These are phyloP conservation scores for Glaucomys volans DNA, from an alignment of 2,113 vertebrate genomes.

Conservation along the genomic window DNA sequence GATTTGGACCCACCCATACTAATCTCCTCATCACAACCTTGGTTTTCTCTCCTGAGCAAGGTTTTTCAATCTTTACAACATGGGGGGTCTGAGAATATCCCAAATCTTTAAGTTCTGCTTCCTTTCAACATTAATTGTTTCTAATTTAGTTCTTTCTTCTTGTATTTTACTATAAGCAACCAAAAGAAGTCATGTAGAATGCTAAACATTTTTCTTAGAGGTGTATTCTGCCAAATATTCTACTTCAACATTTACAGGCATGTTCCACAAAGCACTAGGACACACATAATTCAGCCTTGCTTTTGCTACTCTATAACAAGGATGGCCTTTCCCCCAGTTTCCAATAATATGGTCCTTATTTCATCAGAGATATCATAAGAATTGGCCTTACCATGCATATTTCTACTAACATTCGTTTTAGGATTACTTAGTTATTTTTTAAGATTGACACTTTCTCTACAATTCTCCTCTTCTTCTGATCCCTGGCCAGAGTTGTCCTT, in stretches of 20 bases:
- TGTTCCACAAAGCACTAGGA: neutral
- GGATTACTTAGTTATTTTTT: neutral
- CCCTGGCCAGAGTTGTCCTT: neutral
- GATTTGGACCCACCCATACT: neutral
- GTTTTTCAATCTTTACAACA: neutral
- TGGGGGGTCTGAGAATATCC: neutral
- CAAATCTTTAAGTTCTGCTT: neutral
- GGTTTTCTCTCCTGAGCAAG: neutral
- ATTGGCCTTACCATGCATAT: neutral
- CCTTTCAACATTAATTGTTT: neutral
- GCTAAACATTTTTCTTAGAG: neutral
- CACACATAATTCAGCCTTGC: neutral
- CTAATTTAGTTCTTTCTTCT: neutral
- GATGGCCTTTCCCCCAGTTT: neutral
- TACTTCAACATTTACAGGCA: neutral
- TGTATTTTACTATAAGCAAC: neutral
- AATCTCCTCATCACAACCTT: neutral
- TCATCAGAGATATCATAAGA: neutral
- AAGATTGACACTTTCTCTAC: neutral
- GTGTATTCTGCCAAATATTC: neutral
- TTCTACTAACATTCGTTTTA: neutral
- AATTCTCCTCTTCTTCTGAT: neutral
- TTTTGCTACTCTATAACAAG: neutral
- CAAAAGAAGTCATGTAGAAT: neutral
- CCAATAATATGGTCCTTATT: neutral